phyloP scores from a whole-genome alignment of 2,888 invertebrate species.

The Melanophora roralis region DNA sequence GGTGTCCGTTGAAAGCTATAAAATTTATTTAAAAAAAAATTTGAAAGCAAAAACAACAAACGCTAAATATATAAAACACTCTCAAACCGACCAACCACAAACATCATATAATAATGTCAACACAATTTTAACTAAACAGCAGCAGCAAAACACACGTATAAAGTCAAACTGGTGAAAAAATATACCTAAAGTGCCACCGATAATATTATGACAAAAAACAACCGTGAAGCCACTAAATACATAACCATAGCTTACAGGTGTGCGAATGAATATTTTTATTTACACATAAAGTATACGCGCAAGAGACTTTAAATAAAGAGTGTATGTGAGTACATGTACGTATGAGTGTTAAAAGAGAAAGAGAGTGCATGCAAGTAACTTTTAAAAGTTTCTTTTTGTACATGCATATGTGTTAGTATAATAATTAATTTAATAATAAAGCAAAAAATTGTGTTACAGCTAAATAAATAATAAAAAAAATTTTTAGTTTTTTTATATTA shows the following conservation, averaged over 20 bases:
- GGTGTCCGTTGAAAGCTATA: slow-evolving; percentile 19
- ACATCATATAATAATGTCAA: slow-evolving; percentile 58
- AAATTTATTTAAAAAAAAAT: background rate
- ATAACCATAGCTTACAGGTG: background rate
- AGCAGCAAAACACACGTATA: background rate
- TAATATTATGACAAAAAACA: slow-evolving; percentile 25
- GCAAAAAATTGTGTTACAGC: too few relatives aligned
- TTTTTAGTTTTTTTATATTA: too few relatives aligned
- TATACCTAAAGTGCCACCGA: background rate
- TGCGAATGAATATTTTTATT: slow-evolving; percentile 10
- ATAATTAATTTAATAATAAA: too few relatives aligned
- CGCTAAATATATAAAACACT: slow-evolving; percentile 33
- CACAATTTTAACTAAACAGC: slow-evolving; percentile 37
- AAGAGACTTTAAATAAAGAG: background rate
- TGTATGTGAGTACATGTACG: background rate
- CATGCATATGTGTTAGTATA: too few relatives aligned
- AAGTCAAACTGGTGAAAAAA: background rate
- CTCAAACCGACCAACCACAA: slow-evolving; percentile 55
- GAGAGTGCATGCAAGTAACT: too few relatives aligned
- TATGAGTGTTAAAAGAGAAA: background rate
- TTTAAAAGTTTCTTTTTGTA: too few relatives aligned
- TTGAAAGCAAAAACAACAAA: slow-evolving; percentile 46
- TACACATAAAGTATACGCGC: slow-evolving; percentile 30
- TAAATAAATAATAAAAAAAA: too few relatives aligned
- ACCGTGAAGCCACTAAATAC: slow-evolving; percentile 10